Evolutionary conservation across 37 sponge, comb jelly and placozoan genomes (phyloP), one percentile per base, ranked within the genome.

Genomic region (Oscarella lobularis): DNA sequence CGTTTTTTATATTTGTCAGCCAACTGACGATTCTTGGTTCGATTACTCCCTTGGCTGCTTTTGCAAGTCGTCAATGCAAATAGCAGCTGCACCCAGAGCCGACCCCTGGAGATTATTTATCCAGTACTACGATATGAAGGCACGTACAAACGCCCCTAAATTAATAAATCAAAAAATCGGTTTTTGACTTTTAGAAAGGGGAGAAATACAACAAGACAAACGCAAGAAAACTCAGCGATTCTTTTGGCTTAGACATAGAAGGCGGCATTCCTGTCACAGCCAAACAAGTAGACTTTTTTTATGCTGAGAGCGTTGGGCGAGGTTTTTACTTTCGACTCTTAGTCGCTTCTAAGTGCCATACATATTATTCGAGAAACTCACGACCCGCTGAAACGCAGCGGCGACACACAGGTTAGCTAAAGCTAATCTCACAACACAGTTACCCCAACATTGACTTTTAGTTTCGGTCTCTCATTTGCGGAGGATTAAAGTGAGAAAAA

Each of bases 201-300:
- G 60, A 48, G 14, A 20, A 27, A 27, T 48, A 48, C 60, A 48
- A 48, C 20, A 20, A 9, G 20, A 27, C 60, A 48, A 48, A 9
- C 9, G 14, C 60, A 48, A 9, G 60, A 48, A 48, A 9, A 20
- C 60, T 48, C 14, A 20, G 14, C 14, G 20, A 27, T 9, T 48
- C 60, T 27, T 48, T 48, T 20, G 20, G 20, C 20, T 9, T 48
- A 20, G 60, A 48, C 60, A 20, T 48, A 27, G 20, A 9, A 48
- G 60, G 60, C 20, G 60, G 60, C 60, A 48, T 9, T 48, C 60
- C 60, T 48, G 60, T 48, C 60, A 48, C 60, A 48, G 60, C 60
- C 9, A 48, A 48, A 48, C 60, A 48, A 20, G 60, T 48, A 48
- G 20, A 20, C n/a, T n/a, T n/a, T n/a, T n/a, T n/a, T n/a, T n/a